A percentile compares a stretch with the other conserved stretches of the same genome.
Evolutionary conservation across 1,140 invertebrate species (phyloP).

Genomic region (Nebria ingens): DNA sequence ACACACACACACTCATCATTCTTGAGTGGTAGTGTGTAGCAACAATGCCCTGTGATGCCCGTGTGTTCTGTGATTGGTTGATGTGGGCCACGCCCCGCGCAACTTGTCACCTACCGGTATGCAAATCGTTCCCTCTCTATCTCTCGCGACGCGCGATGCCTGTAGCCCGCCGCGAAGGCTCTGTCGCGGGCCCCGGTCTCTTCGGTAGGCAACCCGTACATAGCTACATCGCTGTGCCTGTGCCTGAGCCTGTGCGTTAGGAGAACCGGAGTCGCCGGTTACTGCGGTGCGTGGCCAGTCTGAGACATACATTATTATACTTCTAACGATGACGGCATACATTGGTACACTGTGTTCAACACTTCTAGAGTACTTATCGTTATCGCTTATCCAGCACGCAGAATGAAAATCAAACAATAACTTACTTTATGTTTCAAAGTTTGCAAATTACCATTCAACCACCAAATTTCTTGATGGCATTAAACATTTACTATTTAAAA

Average conservation of each 20-base stretch:
- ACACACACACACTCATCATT: neutral
- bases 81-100: constrained; percentile 26
- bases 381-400: no score
- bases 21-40: constrained; percentile 15
- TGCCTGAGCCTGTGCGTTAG: constrained; percentile 14
- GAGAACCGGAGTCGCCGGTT: constrained; percentile 15
- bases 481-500: no score
- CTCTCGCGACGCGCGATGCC: constrained; percentile 11
- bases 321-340: no score
- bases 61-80: constrained; percentile 25
- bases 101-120: constrained; percentile 36
- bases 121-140: constrained; percentile 30
- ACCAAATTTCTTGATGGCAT: no score
- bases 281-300: no score
- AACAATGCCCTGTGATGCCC: constrained; percentile 26
- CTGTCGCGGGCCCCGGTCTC: constrained; percentile 3
- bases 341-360: no score
- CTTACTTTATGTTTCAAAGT: no score
- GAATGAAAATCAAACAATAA: no score
- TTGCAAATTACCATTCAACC: no score
- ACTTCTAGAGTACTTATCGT: no score
- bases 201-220: constrained; percentile 11
- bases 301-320: no score
- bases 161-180: constrained; percentile 24
- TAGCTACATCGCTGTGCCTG: neutral